These are phyloP conservation scores for Chrysoperla carnea DNA, from an alignment of 1,140 invertebrate genomes.

Conservation along the genomic window DNA sequence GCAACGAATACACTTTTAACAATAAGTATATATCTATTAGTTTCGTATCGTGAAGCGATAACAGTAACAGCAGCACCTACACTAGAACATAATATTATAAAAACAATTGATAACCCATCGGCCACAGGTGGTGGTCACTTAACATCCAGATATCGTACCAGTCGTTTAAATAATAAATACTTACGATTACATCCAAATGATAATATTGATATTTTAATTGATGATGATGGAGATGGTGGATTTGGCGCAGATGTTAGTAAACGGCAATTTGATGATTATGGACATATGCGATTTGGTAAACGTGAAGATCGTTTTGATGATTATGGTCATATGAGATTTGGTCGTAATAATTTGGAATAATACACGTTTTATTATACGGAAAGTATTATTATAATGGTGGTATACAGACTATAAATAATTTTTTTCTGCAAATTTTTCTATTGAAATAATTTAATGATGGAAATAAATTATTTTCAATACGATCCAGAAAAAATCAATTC, in stretches of 20 bases:
- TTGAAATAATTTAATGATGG: too few relatives aligned
- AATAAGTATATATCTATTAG: not conserved
- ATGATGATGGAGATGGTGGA: slow-evolving; percentile 33
- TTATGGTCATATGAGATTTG: slow-evolving; percentile 51
- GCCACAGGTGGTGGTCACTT: not conserved
- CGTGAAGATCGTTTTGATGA: slow-evolving; percentile 41
- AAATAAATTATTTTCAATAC: too few relatives aligned
- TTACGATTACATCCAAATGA: not conserved
- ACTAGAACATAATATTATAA: not conserved
- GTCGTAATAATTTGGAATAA: slow-evolving; percentile 20
- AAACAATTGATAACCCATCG: not conserved
- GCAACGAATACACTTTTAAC: not conserved
- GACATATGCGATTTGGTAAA: slow-evolving; percentile 38
- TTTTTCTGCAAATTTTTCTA: too few relatives aligned
- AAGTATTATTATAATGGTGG: too few relatives aligned
- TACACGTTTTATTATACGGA: not conserved
- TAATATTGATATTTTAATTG: slow-evolving; percentile 18
- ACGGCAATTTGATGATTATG: slow-evolving; percentile 38
- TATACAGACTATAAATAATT: too few relatives aligned
- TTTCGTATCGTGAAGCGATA: not conserved
- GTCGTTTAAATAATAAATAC: not conserved
- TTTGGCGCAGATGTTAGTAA: slow-evolving; percentile 28
- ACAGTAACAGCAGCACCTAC: not conserved
- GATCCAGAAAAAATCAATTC: too few relatives aligned
- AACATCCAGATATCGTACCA: not conserved